Conservation (phyloP, 2,113 vertebrate genomes). For the Muntiacus reevesi region DNA sequence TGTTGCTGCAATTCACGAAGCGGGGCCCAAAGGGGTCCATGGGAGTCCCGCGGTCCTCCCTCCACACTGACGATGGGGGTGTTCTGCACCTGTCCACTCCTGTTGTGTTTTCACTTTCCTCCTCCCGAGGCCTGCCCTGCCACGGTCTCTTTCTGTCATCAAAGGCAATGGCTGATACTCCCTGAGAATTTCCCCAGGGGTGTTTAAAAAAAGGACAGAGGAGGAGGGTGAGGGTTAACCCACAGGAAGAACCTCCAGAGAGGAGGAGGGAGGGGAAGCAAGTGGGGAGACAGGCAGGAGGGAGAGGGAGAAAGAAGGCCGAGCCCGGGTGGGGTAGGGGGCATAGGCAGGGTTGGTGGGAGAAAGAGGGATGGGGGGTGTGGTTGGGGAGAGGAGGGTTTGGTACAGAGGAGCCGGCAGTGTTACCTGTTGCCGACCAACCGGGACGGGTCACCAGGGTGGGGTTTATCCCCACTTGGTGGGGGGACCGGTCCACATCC, state of each 20-base stretch:
- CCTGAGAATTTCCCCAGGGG: not conserved
- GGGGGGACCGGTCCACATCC: conserved; percentile 34
- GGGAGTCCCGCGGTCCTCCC: not conserved
- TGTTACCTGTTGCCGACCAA: not conserved
- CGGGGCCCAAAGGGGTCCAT: not conserved
- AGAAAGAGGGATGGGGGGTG: not conserved
- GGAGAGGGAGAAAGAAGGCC: not conserved
- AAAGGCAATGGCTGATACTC: not conserved
- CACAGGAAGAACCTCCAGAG: not conserved
- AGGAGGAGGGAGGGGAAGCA: not conserved
- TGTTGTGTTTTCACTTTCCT: not conserved
- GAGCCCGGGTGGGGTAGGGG: fast-evolving
- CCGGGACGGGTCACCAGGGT: not conserved
- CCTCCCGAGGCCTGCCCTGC: not conserved
- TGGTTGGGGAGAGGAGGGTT: not conserved
- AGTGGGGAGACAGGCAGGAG: not conserved
- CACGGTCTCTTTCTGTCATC: not conserved
- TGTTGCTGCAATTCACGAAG: not conserved
- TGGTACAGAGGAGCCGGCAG: fast-evolving
- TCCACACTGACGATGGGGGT: not conserved
- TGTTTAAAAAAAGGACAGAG: not conserved
- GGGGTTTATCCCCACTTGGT: conserved; percentile 18
- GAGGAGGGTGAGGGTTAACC: not conserved
- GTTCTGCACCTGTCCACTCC: not conserved
- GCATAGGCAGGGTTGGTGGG: not conserved